Conservation (phyloP, 2,888 invertebrate species). For the Aphidius colemani region DNA sequence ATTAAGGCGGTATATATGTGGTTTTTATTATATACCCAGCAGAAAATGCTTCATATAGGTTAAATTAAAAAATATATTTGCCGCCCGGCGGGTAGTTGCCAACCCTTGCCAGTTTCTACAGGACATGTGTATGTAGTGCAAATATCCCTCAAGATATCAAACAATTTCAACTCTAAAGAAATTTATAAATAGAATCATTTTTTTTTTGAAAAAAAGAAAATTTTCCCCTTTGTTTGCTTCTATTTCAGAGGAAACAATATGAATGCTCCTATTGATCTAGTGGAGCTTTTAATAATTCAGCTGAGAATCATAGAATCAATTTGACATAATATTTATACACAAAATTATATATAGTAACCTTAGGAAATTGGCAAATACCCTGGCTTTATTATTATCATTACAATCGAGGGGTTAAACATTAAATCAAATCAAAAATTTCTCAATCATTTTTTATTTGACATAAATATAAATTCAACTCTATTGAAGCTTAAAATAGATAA, state of each 20-base stretch:
- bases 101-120: too few relatives aligned
- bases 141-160: not conserved
- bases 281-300: slow-evolving; percentile 27
- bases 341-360: not conserved
- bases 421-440: slow-evolving; percentile 34
- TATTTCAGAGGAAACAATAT: slow-evolving; percentile 1
- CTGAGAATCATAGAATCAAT: slow-evolving; percentile 1
- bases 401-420: slow-evolving; percentile 23
- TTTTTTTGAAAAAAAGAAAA: not conserved
- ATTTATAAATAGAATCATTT: not conserved
- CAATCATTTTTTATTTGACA: slow-evolving; percentile 6
- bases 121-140: too few relatives aligned
- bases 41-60: not conserved
- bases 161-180: not conserved
- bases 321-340: not conserved
- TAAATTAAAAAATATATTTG: slow-evolving; percentile 22
- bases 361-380: slow-evolving; percentile 34
- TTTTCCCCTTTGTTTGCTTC: too few relatives aligned
- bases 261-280: slow-evolving; percentile 19
- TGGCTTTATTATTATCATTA: slow-evolving; percentile 22
- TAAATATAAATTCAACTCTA: too few relatives aligned
- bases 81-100: not conserved
- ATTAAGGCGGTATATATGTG: not conserved
- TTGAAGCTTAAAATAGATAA: too few relatives aligned
- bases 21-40: too few relatives aligned